These are phyloP conservation scores for Eufriesea mexicana DNA, from an alignment of 1,140 invertebrate genomes.

Conservation along the genomic window DNA sequence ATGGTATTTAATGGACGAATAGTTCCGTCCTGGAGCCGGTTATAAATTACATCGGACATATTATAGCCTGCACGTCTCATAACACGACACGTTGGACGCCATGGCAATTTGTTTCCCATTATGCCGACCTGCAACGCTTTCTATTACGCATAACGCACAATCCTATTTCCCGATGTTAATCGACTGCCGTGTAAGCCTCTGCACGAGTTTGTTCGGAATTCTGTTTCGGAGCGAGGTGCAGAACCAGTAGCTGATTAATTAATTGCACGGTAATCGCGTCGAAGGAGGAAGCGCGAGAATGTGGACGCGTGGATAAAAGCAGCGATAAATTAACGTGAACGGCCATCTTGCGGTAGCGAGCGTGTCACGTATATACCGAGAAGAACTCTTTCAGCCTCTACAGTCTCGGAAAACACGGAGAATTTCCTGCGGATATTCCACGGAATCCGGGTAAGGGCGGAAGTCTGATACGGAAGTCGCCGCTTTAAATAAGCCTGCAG, in stretches of 20 bases:
- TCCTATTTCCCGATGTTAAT: conserved; percentile 27
- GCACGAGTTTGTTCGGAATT: background rate
- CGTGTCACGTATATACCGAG: background rate
- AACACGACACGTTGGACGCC: background rate
- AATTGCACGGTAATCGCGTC: background rate
- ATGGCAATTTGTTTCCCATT: conserved; percentile 33
- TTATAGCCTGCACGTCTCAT: background rate
- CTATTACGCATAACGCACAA: conserved; percentile 14
- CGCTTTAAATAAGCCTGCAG: conserved; percentile 50
- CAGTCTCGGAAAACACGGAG: background rate
- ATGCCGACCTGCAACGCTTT: conserved; percentile 21
- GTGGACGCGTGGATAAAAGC: background rate
- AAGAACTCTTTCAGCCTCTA: background rate
- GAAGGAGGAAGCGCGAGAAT: background rate
- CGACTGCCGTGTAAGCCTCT: background rate
- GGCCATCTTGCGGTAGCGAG: background rate
- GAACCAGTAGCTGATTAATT: conserved; percentile 12
- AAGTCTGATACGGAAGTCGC: conserved; percentile 32
- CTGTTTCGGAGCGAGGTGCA: background rate
- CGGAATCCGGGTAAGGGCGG: background rate
- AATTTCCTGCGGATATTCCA: conserved; percentile 40
- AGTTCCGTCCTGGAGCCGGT: conserved; percentile 2
- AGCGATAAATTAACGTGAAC: background rate
- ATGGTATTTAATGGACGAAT: conserved; percentile 27
- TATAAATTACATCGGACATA: conserved; percentile 23